These are phyloP conservation scores for Enteromius radiatus DNA, from an alignment of 2,797 vertebrate species.

Conservation along the genomic window DNA sequence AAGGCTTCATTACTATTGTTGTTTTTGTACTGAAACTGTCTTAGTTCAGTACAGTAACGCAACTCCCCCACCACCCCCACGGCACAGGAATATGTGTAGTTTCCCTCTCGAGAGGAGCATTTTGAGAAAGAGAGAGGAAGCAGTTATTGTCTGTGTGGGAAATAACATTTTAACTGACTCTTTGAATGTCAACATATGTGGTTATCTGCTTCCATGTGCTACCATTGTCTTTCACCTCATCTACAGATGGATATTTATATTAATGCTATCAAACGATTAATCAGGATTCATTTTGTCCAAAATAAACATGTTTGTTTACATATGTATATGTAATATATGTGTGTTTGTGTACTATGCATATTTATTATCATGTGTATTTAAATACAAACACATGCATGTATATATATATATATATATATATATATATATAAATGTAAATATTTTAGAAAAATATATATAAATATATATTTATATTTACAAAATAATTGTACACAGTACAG, in stretches of 20 bases:
- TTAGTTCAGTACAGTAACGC: slow-evolving; percentile 3
- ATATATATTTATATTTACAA: too few species aligned
- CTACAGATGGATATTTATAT: not conserved
- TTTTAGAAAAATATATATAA: too few species aligned
- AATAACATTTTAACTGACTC: slow-evolving; percentile 1
- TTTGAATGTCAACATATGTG: not conserved
- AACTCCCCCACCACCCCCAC: slow-evolving; percentile 1
- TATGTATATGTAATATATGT: too few species aligned
- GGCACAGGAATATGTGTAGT: not conserved
- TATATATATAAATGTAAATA: too few species aligned
- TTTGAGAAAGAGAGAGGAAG: not conserved
- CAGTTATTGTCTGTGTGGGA: not conserved
- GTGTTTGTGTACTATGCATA: too few species aligned
- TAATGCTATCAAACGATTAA: too few species aligned
- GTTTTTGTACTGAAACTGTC: not conserved
- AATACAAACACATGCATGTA: too few species aligned
- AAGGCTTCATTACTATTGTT: not conserved
- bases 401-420: too few species aligned
- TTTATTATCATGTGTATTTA: too few species aligned
- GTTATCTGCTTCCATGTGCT: not conserved
- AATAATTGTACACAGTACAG: too few species aligned
- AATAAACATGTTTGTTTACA: too few species aligned
- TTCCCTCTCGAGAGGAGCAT: not conserved
- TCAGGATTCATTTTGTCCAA: too few species aligned
- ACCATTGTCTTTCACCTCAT: not conserved